A percentile compares a stretch with the other conserved stretches of the same genome.
These are phyloP conservation scores for Microtus ochrogaster DNA, from an alignment of 2,113 vertebrate genomes.

Conservation along the genomic window DNA sequence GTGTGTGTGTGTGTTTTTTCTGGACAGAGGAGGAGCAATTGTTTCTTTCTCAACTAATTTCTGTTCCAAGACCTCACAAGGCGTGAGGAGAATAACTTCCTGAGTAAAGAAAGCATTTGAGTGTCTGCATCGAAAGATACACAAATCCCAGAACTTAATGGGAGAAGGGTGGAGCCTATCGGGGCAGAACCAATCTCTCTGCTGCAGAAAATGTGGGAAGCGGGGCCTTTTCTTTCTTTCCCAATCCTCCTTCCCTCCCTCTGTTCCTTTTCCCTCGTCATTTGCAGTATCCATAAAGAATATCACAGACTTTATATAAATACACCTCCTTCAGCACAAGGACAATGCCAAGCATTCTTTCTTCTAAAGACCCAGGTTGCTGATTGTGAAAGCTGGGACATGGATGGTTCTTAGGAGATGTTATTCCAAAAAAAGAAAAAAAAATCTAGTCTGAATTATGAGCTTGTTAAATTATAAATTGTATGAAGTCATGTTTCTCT, in stretches of 20 bases:
- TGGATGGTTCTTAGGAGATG: constrained; percentile 48
- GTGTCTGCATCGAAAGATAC: constrained; percentile 62
- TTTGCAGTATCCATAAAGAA: constrained; percentile 11
- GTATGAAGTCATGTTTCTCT: constrained; percentile 60
- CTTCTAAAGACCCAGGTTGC: constrained; percentile 35
- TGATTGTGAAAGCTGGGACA: constrained; percentile 41
- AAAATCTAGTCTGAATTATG: constrained; percentile 63
- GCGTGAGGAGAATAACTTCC: constrained; percentile 69
- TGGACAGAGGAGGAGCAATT: constrained; percentile 5
- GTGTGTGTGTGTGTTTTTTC: constrained; percentile 15
- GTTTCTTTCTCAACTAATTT: constrained; percentile 63
- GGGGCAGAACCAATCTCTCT: neutral
- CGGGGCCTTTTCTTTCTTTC: neutral
- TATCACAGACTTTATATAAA: constrained; percentile 9
- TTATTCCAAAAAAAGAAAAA: constrained; percentile 52
- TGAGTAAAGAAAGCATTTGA: constrained; percentile 64
- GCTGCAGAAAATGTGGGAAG: constrained; percentile 34
- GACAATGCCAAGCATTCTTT: constrained; percentile 17
- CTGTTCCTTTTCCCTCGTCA: neutral
- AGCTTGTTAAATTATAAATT: constrained; percentile 68
- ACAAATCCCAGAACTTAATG: constrained; percentile 67
- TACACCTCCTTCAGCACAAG: constrained; percentile 15
- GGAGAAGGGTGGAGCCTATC: neutral
- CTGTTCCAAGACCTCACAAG: constrained; percentile 77
- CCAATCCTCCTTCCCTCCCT: neutral